A percentile compares a stretch with the other conserved stretches of the same genome.
Conservation (phyloP, 2,113 vertebrate species). For the Hyperopisus bebe region DNA sequence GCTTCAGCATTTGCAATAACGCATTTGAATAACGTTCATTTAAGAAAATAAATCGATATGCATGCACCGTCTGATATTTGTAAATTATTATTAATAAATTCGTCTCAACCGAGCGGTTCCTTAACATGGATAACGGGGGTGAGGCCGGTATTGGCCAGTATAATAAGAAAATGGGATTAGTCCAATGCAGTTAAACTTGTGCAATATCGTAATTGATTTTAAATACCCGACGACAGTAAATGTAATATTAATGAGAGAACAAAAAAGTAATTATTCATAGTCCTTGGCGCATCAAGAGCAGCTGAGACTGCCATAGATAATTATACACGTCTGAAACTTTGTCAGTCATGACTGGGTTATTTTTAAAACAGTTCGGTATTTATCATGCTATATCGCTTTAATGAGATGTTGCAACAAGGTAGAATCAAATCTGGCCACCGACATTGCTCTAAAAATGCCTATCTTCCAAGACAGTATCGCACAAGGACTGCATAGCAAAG, state of each 20-base stretch:
- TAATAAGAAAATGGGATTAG: not conserved
- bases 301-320: not conserved
- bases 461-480: not conserved
- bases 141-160: not conserved
- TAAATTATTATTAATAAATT: not conserved
- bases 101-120: not conserved
- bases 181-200: not conserved
- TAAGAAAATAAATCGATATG: not conserved
- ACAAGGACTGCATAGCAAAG: not conserved
- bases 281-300: not conserved
- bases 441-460: not conserved
- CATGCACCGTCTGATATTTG: not conserved
- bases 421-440: not conserved
- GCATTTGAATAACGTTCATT: not conserved
- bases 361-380: not conserved
- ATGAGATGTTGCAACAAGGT: not conserved
- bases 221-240: not conserved
- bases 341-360: not conserved
- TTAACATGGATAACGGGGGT: not conserved
- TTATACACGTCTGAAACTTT: not conserved
- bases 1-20: not conserved
- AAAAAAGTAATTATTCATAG: constrained; percentile 1
- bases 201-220: not conserved
- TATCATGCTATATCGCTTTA: not conserved
- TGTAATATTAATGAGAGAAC: not conserved